Conservation (phyloP, 1,140 invertebrate genomes). For the Drosophila dunni region DNA sequence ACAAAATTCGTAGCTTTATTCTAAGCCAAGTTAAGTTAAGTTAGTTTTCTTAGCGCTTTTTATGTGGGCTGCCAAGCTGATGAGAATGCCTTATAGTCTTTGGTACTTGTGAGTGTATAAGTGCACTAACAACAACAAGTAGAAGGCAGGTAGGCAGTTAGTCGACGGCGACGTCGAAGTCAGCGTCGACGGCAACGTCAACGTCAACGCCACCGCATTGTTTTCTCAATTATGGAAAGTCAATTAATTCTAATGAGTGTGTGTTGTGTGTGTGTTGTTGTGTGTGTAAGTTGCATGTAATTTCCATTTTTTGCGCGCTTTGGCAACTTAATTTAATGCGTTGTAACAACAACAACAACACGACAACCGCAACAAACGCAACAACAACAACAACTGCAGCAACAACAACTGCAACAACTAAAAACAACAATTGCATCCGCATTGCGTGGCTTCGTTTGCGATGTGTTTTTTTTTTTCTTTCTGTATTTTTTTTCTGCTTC, state of each 20-base stretch:
- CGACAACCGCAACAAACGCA: conserved; percentile 30
- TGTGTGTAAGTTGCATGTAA: conserved; percentile 66
- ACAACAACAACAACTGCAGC: conserved; percentile 51
- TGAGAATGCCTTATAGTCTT: background rate
- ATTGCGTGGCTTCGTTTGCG: conserved; percentile 68
- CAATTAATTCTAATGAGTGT: conserved; percentile 84
- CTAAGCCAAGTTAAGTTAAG: background rate
- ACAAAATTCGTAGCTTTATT: too few species aligned
- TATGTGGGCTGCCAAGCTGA: background rate
- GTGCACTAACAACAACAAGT: conserved; percentile 13
- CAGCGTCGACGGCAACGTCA: conserved; percentile 33
- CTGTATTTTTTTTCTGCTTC: conserved; percentile 7
- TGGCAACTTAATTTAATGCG: conserved; percentile 84
- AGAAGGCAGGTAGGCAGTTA: conserved; percentile 46
- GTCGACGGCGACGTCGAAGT: conserved; percentile 52
- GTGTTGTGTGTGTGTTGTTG: conserved; percentile 34
- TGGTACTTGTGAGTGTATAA: conserved; percentile 5
- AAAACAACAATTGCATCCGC: conserved; percentile 74
- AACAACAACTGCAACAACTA: background rate
- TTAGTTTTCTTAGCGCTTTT: background rate
- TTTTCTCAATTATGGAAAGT: conserved; percentile 84
- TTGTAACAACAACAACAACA: conserved; percentile 67
- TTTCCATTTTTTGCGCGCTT: conserved; percentile 81
- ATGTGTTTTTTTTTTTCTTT: conserved; percentile 29
- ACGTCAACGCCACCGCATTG: conserved; percentile 79